These are phyloP conservation scores for Dicyrtomina minuta DNA, from an alignment of 2,888 invertebrate species.

Conservation along the genomic window DNA sequence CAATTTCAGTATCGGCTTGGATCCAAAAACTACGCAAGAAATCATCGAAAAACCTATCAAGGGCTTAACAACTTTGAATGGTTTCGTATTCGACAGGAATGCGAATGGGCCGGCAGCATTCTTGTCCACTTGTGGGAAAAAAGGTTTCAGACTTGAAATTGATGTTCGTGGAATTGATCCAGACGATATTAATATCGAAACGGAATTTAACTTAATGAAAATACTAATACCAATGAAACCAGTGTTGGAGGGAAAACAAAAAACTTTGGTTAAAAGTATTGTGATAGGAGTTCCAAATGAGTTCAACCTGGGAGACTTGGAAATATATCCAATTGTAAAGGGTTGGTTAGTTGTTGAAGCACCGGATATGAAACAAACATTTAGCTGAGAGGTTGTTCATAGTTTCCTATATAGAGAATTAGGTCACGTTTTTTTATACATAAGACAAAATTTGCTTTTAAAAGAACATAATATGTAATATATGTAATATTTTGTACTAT, in stretches of 20 bases:
- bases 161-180: slow-evolving; percentile 5
- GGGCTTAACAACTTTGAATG: slow-evolving; percentile 12
- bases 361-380: neutral
- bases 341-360: slow-evolving; percentile 19
- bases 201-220: slow-evolving; percentile 23
- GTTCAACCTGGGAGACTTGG: slow-evolving; percentile 1
- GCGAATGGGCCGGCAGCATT: slow-evolving; percentile 13
- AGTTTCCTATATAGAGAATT: no score
- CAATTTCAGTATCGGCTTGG: slow-evolving; percentile 20
- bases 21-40: slow-evolving; percentile 1
- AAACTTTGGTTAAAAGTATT: neutral
- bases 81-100: slow-evolving; percentile 14
- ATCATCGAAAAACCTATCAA: neutral
- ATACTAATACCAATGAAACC: neutral
- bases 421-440: no score
- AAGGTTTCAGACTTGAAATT: slow-evolving; percentile 22
- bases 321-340: slow-evolving; percentile 18
- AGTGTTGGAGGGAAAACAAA: neutral
- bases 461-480: no score
- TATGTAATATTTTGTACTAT: no score
- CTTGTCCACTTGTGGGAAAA: slow-evolving; percentile 9
- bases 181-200: slow-evolving; percentile 11
- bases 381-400: no score
- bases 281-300: slow-evolving; percentile 16
- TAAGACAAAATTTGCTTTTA: no score